A percentile compares a stretch with the other conserved stretches of the same genome.
Conservation (phyloP, 2,888 invertebrate species). For the Oxystoma pomonae region DNA sequence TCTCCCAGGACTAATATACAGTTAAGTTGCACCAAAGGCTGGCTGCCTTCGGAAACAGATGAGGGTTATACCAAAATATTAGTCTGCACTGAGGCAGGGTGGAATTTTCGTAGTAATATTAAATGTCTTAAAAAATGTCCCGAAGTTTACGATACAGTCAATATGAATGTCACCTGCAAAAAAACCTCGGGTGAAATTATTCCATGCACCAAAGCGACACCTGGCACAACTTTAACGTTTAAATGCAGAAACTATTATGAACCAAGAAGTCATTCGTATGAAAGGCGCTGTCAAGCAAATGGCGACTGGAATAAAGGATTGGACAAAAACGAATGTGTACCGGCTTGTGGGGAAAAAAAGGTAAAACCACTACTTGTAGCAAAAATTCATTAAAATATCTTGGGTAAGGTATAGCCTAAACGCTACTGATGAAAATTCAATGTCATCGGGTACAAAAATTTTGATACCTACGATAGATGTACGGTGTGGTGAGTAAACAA, state of each 20-base stretch:
- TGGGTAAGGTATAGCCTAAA: too few relatives aligned
- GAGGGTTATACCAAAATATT: not conserved
- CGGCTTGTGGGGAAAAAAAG: not conserved
- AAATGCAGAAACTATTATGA: conserved; percentile 35
- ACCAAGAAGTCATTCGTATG: conserved; percentile 10
- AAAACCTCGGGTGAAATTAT: conserved; percentile 13
- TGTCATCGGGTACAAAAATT: too few relatives aligned
- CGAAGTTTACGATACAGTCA: not conserved
- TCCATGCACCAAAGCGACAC: conserved; percentile 32
- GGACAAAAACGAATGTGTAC: not conserved
- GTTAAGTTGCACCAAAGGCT: not conserved
- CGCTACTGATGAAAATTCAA: too few relatives aligned
- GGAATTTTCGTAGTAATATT: not conserved
- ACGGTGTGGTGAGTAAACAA: too few relatives aligned
- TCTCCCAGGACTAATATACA: not conserved
- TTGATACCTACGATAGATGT: too few relatives aligned
- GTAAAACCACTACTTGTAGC: too few relatives aligned
- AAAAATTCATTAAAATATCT: too few relatives aligned
- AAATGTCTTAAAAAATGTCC: not conserved
- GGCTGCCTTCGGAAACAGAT: not conserved
- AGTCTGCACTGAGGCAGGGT: not conserved
- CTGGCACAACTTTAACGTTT: conserved; percentile 30
- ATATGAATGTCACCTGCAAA: not conserved
- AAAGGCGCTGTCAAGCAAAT: not conserved
- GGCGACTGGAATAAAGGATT: not conserved